Conservation (phyloP, 35 echinoderm and acorn worm species). For the Amphiura filiformis region DNA sequence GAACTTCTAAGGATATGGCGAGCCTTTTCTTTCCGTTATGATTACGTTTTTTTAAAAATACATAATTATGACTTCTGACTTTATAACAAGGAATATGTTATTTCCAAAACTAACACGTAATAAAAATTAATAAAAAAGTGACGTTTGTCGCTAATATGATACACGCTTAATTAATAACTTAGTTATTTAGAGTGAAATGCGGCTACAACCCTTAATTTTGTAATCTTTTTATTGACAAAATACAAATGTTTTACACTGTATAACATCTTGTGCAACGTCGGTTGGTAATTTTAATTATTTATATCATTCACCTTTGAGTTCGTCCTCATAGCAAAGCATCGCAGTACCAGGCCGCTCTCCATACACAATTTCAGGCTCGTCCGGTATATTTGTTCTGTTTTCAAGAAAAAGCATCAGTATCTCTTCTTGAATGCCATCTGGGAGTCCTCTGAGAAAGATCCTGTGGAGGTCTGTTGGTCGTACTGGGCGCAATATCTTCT, state of each 20-base stretch:
- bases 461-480: not conserved
- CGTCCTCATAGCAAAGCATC: not conserved
- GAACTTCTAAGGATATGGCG: too few species aligned
- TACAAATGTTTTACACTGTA: not conserved
- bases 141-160: too few species aligned
- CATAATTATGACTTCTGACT: too few species aligned
- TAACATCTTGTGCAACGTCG: not conserved
- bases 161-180: too few species aligned
- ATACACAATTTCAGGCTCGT: not conserved
- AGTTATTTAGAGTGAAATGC: too few species aligned
- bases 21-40: too few species aligned
- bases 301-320: slow-evolving; percentile 7
- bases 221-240: too few species aligned
- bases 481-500: not conserved
- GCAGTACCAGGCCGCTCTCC: slow-evolving; percentile 37
- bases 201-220: too few species aligned
- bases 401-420: slow-evolving; percentile 21
- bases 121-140: too few species aligned
- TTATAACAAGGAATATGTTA: too few species aligned
- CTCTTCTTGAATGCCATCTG: slow-evolving; percentile 3
- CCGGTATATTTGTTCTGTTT: not conserved
- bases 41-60: too few species aligned
- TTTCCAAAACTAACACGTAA: too few species aligned
- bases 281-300: not conserved
- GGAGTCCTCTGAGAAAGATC: slow-evolving; percentile 18